phyloP scores from a whole-genome alignment of 2,797 vertebrate genomes.

The Alcedo quadribrachys region DNA sequence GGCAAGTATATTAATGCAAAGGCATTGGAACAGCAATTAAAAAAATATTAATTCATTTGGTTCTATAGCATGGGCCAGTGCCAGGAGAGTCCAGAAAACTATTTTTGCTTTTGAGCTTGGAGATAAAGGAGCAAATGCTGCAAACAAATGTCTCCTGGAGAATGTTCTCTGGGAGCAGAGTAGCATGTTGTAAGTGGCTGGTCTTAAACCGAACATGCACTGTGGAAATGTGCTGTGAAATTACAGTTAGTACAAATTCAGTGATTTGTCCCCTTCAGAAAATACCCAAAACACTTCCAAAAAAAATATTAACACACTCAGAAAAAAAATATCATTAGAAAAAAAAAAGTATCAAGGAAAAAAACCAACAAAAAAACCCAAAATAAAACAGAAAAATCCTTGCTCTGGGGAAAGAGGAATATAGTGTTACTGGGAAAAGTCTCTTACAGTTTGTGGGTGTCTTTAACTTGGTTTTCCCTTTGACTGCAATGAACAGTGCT shows the following conservation, averaged over 20 bases:
- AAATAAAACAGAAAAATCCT: not conserved
- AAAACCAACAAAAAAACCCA: too few species aligned
- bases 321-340: not conserved
- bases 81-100: not conserved
- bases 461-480: not conserved
- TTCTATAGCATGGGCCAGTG: not conserved
- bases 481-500: not conserved
- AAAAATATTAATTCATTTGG: not conserved
- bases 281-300: not conserved
- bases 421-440: not conserved
- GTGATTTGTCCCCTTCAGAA: not conserved
- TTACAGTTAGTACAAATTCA: not conserved
- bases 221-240: not conserved
- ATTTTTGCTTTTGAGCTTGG: not conserved
- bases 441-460: not conserved
- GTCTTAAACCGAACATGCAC: not conserved
- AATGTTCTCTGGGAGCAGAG: not conserved
- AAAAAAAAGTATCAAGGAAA: too few species aligned
- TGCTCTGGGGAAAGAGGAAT: not conserved
- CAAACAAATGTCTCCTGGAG: not conserved
- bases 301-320: not conserved
- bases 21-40: not conserved
- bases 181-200: not conserved
- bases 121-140: not conserved
- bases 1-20: not conserved